Evolutionary conservation across 2,888 invertebrate genomes (phyloP).

Genomic region (Gnatocerus cornutus): DNA sequence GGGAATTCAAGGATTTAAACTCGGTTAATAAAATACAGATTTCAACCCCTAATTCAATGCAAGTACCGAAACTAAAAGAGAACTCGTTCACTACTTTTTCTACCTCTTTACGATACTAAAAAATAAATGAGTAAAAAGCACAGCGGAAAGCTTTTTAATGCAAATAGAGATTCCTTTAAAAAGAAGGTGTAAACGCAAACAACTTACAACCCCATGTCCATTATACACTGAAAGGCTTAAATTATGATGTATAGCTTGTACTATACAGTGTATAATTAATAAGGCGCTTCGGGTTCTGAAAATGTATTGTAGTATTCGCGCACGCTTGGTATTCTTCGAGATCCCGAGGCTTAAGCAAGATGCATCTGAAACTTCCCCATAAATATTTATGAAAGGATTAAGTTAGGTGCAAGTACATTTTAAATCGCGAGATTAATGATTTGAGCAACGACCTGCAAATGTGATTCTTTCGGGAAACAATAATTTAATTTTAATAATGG

Average conservation of each 20-base stretch:
- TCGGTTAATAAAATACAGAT: no score
- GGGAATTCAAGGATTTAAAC: no score
- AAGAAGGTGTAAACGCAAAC: slow-evolving; percentile 31
- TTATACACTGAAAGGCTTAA: slow-evolving; percentile 43
- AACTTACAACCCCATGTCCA: slow-evolving; percentile 26
- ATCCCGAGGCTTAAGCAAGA: slow-evolving; percentile 22
- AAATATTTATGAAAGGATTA: slow-evolving; percentile 35
- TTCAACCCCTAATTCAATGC: no score
- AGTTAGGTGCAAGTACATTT: slow-evolving; percentile 27
- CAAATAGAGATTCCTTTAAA: slow-evolving; percentile 31
- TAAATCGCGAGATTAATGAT: slow-evolving; percentile 17
- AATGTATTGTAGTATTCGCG: slow-evolving; percentile 37
- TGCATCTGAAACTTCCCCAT: slow-evolving; percentile 17
- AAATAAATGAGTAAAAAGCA: slow-evolving; percentile 33
- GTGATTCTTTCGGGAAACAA: no score
- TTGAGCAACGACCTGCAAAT: not conserved
- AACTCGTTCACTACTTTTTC: no score
- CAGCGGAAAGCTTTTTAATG: slow-evolving; percentile 35
- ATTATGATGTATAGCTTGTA: slow-evolving; percentile 46
- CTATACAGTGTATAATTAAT: slow-evolving; percentile 43
- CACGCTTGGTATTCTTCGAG: slow-evolving; percentile 16
- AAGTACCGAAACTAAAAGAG: no score
- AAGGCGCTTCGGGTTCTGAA: slow-evolving; percentile 25
- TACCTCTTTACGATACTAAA: slow-evolving; percentile 2
- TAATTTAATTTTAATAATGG: no score